These are phyloP conservation scores for Cavia porcellus DNA, from an alignment of 2,113 vertebrate species.

Conservation along the genomic window DNA sequence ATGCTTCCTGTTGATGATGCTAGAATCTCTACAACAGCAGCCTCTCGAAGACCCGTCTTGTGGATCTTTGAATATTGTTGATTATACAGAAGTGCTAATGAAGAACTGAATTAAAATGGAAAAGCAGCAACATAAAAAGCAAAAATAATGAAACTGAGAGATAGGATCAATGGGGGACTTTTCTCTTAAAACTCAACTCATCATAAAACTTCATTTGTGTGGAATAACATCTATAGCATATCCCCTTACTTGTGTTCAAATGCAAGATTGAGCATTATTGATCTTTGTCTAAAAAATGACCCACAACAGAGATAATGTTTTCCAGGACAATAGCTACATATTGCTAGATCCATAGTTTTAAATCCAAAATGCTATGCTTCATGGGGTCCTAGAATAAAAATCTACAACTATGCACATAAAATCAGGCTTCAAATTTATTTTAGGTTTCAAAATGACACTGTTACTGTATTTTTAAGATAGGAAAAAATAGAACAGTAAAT, in stretches of 20 bases:
- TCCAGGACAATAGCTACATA: not conserved
- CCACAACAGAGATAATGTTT: not conserved
- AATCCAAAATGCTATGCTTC: not conserved
- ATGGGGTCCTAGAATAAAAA: not conserved
- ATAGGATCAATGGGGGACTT: not conserved
- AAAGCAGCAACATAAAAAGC: conserved; percentile 17
- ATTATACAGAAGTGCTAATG: not conserved
- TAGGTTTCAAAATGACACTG: not conserved
- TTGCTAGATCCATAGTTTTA: not conserved
- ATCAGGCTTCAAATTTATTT: not conserved
- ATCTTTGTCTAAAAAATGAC: conserved; percentile 12
- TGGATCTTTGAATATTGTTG: not conserved
- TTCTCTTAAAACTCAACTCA: not conserved
- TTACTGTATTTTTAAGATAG: not conserved
- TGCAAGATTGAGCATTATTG: not conserved
- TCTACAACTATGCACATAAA: not conserved
- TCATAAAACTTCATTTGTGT: rapidly evolving
- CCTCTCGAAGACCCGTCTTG: not conserved
- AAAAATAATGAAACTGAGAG: not conserved
- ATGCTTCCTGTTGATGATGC: not conserved
- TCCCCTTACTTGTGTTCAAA: not conserved
- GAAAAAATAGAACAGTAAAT: not conserved
- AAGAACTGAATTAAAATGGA: conserved; percentile 55
- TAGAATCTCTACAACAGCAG: not conserved
- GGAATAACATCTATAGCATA: not conserved